These are phyloP conservation scores for Sthenelais limicola DNA, from an alignment of 2,888 invertebrate species.

Conservation along the genomic window DNA sequence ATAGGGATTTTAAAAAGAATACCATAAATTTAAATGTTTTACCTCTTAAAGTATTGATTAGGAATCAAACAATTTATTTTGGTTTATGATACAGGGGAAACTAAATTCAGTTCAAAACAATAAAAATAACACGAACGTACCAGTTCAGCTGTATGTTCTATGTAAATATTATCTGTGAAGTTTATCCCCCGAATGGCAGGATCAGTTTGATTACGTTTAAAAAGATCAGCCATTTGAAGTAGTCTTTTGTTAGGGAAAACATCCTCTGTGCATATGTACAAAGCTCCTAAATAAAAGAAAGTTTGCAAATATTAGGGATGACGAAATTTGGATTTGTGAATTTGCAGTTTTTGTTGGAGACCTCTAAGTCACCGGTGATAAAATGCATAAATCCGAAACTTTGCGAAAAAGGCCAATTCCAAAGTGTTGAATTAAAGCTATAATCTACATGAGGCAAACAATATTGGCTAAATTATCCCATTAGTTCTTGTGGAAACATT, in stretches of 20 bases:
- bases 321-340: too few species aligned
- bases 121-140: constrained; percentile 61
- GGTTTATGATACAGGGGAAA: background rate
- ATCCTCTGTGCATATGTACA: constrained; percentile 86
- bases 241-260: constrained; percentile 82
- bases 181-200: constrained; percentile 47
- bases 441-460: too few species aligned
- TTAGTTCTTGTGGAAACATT: too few species aligned
- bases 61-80: background rate
- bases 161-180: constrained; percentile 77
- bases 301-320: background rate
- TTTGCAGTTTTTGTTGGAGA: too few species aligned
- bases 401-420: too few species aligned
- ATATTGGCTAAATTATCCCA: too few species aligned
- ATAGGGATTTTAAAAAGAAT: too few species aligned
- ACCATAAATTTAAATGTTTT: too few species aligned
- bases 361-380: too few species aligned
- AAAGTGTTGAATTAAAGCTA: too few species aligned
- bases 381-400: too few species aligned
- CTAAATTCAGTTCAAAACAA: constrained; percentile 2
- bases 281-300: constrained; percentile 73
- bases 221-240: constrained; percentile 73
- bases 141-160: constrained; percentile 79
- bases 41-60: background rate
- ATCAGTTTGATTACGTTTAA: constrained; percentile 51